Evolutionary conservation across 2,888 invertebrate genomes (phyloP).

Genomic region (Neria commutata): DNA sequence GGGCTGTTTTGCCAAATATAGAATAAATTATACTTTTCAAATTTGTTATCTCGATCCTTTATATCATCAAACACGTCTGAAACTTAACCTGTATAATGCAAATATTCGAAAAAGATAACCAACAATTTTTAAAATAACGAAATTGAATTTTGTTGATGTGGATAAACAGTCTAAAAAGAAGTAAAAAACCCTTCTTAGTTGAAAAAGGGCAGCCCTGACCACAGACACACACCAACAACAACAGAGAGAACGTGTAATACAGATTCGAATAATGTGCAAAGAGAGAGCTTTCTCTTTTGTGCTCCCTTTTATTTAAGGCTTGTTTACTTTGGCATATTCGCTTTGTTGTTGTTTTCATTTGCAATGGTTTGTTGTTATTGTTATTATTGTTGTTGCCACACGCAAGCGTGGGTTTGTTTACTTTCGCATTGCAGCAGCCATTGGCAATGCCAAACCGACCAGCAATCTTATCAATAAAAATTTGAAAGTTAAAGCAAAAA

Average conservation of each 20-base stretch:
- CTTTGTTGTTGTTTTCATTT: constrained; percentile 2
- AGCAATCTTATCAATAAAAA: not conserved
- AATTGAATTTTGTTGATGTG: too few species aligned
- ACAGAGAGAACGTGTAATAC: not conserved
- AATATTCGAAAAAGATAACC: too few species aligned
- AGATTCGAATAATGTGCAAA: not conserved
- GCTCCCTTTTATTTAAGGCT: not conserved
- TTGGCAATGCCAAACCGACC: not conserved
- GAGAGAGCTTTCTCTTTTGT: not conserved
- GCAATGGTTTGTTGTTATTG: not conserved
- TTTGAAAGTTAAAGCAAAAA: not conserved
- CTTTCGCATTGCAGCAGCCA: constrained; percentile 4
- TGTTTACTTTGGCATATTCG: not conserved
- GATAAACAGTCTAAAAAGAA: too few species aligned
- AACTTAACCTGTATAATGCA: too few species aligned
- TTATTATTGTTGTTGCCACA: not conserved
- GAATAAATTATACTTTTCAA: too few species aligned
- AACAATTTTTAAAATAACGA: too few species aligned
- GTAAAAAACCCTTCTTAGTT: too few species aligned
- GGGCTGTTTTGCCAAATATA: too few species aligned
- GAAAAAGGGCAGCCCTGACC: too few species aligned
- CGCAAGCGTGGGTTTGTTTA: constrained; percentile 9
- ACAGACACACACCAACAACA: not conserved
- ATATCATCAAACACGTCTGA: too few species aligned
- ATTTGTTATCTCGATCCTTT: too few species aligned